phyloP scores from a whole-genome alignment of 2,113 vertebrate genomes.

The Corydoras sp. region DNA sequence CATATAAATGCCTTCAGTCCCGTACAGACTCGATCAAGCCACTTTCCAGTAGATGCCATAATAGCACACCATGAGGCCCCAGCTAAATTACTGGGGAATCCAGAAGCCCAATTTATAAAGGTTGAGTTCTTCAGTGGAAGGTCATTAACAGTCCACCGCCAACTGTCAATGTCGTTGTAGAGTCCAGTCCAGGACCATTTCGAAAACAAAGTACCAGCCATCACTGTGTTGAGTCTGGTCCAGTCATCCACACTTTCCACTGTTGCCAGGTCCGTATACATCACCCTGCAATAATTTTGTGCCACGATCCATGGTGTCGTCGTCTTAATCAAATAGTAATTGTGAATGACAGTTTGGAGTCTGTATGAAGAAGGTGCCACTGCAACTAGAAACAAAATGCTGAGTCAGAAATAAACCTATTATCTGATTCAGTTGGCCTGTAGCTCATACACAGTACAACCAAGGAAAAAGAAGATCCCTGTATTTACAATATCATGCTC shows the following conservation, averaged over 20 bases:
- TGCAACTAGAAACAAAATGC: too few species aligned
- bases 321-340: background rate
- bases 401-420: too few species aligned
- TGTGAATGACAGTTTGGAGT: background rate
- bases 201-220: background rate
- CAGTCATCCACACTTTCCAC: background rate
- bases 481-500: too few species aligned
- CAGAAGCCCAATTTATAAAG: background rate
- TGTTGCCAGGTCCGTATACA: conserved; percentile 16
- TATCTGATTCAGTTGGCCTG: too few species aligned
- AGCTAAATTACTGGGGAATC: background rate
- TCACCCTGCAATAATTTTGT: conserved; percentile 5
- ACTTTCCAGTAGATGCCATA: background rate
- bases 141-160: conserved; percentile 24
- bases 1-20: background rate
- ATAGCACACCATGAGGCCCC: background rate
- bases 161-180: conserved; percentile 5
- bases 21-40: background rate
- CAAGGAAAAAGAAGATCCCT: too few species aligned
- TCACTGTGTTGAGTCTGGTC: background rate
- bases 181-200: conserved; percentile 14
- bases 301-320: background rate
- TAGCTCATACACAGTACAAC: too few species aligned
- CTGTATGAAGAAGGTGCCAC: too few species aligned
- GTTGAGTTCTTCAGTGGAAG: too few species aligned